Evolutionary conservation across 2,888 invertebrate species (phyloP).

Genomic region (Tachina grossa): DNA sequence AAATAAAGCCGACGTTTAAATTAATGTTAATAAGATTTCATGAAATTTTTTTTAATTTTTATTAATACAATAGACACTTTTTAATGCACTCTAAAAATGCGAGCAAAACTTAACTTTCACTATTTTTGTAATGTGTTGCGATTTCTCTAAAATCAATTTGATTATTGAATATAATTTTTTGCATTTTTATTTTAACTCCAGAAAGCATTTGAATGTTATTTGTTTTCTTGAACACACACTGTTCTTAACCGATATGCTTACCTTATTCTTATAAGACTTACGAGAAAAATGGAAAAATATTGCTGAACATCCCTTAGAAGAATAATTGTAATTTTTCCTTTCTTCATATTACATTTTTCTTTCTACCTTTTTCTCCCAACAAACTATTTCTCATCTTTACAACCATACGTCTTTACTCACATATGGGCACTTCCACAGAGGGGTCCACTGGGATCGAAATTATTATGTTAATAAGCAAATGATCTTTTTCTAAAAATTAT

Average conservation of each 20-base stretch:
- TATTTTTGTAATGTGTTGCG: too few relatives aligned
- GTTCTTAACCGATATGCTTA: conserved; percentile 18
- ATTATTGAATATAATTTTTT: not conserved
- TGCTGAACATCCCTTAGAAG: conserved; percentile 19
- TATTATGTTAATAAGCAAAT: too few relatives aligned
- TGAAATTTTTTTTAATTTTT: too few relatives aligned
- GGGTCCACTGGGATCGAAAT: too few relatives aligned
- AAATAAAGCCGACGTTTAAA: too few relatives aligned
- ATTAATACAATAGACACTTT: too few relatives aligned
- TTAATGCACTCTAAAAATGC: too few relatives aligned
- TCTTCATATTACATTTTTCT: not conserved
- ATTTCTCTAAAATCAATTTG: too few relatives aligned
- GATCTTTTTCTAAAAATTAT: too few relatives aligned
- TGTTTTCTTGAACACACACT: conserved; percentile 24
- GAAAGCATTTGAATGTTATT: not conserved
- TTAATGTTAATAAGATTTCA: too few relatives aligned
- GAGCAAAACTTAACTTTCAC: too few relatives aligned
- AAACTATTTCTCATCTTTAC: conserved; percentile 27
- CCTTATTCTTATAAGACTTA: conserved; percentile 42
- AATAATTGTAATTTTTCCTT: conserved; percentile 13
- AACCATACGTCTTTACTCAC: not conserved
- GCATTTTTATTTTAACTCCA: not conserved
- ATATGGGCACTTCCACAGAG: too few relatives aligned
- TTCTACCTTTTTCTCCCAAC: conserved; percentile 10
- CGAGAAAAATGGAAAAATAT: conserved; percentile 32